Base-by-base conservation (phyloP, 2,888 invertebrate genomes). In the Polyommatus iphigenia region DNA sequence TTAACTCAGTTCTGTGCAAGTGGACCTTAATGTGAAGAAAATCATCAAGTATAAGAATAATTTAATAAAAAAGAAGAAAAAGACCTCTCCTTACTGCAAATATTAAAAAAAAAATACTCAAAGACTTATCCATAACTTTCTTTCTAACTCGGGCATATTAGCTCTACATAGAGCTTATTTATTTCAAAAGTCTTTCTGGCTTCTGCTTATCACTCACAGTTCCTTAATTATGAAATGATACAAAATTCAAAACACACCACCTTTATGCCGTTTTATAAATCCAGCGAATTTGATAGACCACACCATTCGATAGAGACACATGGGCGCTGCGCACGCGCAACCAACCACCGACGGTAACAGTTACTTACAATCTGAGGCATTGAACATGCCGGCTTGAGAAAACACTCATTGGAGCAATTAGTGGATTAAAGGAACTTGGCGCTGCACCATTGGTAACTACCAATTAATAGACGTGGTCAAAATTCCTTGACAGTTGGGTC, bases 241-340 rank as follows among this genome's bases (percentile, higher is more conserved):
- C n/a, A 20, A 59, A 6, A 36, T 1, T 36, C 0, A 36, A 36
- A 32, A 67, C 15, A 15, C 67, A 29, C 13, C 29, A 32, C 29
- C 32, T 67, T 67, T 67, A 15, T 67, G 67, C 15, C 29, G 67
- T 32, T 67, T 67, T 15, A 67, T 32, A 20, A 29, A 67, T 67
- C 67, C 67, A 18, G 29, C 15, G 29, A 29, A 32, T 67, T 67
- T 67, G 29, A 32, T 29, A 5, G 29, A 67, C 62, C 62, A 67
- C 67, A 67, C 13, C 67, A 67, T 67, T 67, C 15, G 67, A 18
- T 67, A 32, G 67, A 67, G 4, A 20, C 67, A 67, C 67, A 67
- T 67, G 62, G 24, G 5, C 13, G 6, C 67, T 32, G 67, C 67
- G 67, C 67, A 15, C 32, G 15, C 29, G 15, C 67, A 1, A 15